Base-by-base conservation (phyloP, 2,888 invertebrate species). In the Mythimna impura region DNA sequence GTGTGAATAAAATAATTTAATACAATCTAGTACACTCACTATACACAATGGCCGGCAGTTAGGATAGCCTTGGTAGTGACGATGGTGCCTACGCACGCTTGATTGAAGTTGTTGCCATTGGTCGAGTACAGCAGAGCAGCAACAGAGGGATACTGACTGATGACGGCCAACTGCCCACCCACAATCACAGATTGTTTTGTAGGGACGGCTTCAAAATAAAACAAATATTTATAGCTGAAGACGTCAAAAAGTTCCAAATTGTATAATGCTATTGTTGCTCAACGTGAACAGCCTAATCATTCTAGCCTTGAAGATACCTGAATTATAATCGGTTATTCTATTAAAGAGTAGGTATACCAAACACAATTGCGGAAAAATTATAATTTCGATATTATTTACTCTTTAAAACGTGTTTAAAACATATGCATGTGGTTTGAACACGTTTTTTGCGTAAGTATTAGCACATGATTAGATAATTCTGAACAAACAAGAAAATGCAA, bases 31-130 rank as follows among this genome's bases (percentile, higher is more conserved):
- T 1, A n/a, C 52, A 91, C 89, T 86, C 80, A 91, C 93, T 50
- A 3, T 3, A 84, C 78, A 73, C 93, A 93, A 66, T 92, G 91
- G n/a, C 88, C 91, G 9, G 92, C 92, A 20, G 91, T 86, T 0
- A 93, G 78, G 5, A 92, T 73, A 1, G 87, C 77, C 43, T 85
- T 86, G 30, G 84, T 80, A 64, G 89, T 92, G 8, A 93, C 30
- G 40, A 92, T 86, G 20, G 87, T 77, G 5, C 92, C 92, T 7
- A 86, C 91, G 60, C 91, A 91, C 0, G 72, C 34, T 40, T 89
- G 90, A n/a, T 60, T 63, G 66, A 76, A 88, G 17, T 58, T 70
- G n/a, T 43, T 71, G n/a, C 67, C 76, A 30, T 71, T 69, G 17
- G 55, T 55, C 2, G 87, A 81, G 63, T 69, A 83, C 10, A 91